These are phyloP conservation scores for Mythimna ferrago DNA, from an alignment of 2,888 invertebrate species.

Conservation along the genomic window DNA sequence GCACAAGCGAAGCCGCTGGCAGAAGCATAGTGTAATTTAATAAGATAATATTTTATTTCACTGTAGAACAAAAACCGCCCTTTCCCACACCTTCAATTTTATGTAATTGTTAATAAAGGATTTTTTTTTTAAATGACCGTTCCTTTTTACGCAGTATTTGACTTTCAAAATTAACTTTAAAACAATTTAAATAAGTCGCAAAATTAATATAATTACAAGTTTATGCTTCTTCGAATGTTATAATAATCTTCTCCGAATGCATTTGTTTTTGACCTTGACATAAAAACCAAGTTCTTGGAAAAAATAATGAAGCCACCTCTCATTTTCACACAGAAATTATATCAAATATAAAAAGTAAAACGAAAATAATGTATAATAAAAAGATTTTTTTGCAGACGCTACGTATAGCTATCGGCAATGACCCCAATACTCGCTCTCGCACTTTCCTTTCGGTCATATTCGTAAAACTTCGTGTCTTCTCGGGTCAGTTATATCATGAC, in stretches of 20 bases:
- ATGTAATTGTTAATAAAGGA: too few species aligned
- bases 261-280: slow-evolving; percentile 29
- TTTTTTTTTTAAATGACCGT: background rate
- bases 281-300: slow-evolving; percentile 5
- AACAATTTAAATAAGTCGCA: background rate
- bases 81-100: background rate
- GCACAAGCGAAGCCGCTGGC: too few species aligned
- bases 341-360: background rate
- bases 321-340: slow-evolving; percentile 8
- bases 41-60: too few species aligned
- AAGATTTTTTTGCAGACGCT: slow-evolving; percentile 25
- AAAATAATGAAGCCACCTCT: slow-evolving; percentile 7
- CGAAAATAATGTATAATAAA: background rate
- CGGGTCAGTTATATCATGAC: slow-evolving; percentile 47
- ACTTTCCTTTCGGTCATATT: slow-evolving; percentile 48
- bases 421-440: slow-evolving; percentile 21
- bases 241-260: slow-evolving; percentile 29
- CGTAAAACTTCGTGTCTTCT: slow-evolving; percentile 41
- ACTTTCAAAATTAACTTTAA: background rate
- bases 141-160: background rate
- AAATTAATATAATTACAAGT: slow-evolving; percentile 16
- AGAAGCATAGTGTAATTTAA: too few species aligned
- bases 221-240: background rate
- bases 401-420: slow-evolving; percentile 29
- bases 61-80: background rate